phyloP scores from a whole-genome alignment of 2,888 invertebrate genomes.

The Belgica antarctica region DNA sequence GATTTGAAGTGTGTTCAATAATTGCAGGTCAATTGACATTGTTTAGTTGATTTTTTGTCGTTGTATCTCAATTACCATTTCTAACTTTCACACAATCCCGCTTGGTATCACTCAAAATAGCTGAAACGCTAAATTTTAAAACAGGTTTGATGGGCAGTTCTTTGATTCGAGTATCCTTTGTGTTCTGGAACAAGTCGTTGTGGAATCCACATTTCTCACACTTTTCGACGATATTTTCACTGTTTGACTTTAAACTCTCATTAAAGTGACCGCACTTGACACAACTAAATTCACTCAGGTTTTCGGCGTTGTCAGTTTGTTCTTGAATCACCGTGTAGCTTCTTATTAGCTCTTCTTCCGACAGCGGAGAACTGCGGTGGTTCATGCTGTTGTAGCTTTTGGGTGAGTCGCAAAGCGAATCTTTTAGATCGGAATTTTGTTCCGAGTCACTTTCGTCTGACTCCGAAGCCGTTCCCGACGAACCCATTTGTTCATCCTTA shows the following conservation, averaged over 20 bases:
- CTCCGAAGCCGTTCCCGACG: conserved; percentile 47
- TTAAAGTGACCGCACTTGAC: conserved; percentile 50
- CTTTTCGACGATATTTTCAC: conserved; percentile 49
- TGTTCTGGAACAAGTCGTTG: conserved; percentile 44
- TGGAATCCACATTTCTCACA: conserved; percentile 51
- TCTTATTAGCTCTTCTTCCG: conserved; percentile 45
- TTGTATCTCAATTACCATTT: conserved; percentile 55
- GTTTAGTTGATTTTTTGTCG: too few species aligned
- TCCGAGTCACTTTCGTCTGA: conserved; percentile 48
- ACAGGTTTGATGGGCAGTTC: conserved; percentile 65
- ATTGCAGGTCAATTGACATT: too few species aligned
- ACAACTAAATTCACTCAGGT: conserved; percentile 49
- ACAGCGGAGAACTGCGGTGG: conserved; percentile 28
- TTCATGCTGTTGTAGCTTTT: conserved; percentile 42
- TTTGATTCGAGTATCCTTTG: conserved; percentile 52
- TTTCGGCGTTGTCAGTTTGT: conserved; percentile 38
- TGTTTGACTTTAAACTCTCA: conserved; percentile 47
- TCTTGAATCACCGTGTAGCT: conserved; percentile 45
- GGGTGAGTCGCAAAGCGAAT: conserved; percentile 48
- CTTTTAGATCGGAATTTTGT: conserved; percentile 48
- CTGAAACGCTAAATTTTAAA: conserved; percentile 89
- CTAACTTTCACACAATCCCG: conserved; percentile 55
- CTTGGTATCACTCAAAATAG: conserved; percentile 68
- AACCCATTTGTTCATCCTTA: conserved; percentile 47
- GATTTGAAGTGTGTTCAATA: too few species aligned